Conservation (phyloP, 2,797 vertebrate species). For the Esox lucius region DNA sequence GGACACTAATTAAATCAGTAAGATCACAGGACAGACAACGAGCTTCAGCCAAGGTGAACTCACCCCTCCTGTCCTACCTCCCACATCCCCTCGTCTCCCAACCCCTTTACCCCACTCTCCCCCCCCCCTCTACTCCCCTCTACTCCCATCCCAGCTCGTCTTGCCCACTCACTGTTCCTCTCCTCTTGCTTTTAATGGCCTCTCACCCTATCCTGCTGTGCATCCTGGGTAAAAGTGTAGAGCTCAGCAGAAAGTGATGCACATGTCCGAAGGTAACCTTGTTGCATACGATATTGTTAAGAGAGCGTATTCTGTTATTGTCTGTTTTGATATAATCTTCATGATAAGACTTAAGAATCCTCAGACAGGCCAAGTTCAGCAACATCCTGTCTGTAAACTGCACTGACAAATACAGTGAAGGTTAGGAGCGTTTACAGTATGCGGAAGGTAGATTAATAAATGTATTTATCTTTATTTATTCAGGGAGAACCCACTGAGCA, state of each 20-base stretch:
- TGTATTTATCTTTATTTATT: too few relatives aligned
- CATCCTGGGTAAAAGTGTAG: conserved; percentile 22
- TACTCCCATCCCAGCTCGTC: too few relatives aligned
- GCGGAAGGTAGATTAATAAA: too few relatives aligned
- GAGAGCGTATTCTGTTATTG: not conserved
- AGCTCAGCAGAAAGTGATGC: conserved; percentile 45
- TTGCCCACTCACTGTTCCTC: too few relatives aligned
- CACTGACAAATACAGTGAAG: not conserved
- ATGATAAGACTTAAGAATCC: conserved; percentile 33
- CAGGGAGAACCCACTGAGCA: too few relatives aligned
- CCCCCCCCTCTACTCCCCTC: too few relatives aligned
- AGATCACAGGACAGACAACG: conserved; percentile 29
- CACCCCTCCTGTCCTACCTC: too few relatives aligned
- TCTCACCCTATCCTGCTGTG: conserved; percentile 33
- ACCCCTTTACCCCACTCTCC: too few relatives aligned
- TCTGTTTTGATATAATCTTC: conserved; percentile 4
- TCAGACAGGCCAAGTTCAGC: not conserved
- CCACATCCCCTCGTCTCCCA: too few relatives aligned
- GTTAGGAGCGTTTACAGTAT: too few relatives aligned
- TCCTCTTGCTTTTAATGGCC: conserved; percentile 15
- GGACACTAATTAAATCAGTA: conserved; percentile 51
- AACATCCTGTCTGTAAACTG: not conserved
- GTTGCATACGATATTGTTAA: conserved; percentile 8
- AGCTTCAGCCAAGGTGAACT: conserved; percentile 50
- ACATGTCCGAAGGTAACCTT: conserved; percentile 48